phyloP scores from a whole-genome alignment of 2,888 invertebrate species.

The Ypsolopha scabrella region DNA sequence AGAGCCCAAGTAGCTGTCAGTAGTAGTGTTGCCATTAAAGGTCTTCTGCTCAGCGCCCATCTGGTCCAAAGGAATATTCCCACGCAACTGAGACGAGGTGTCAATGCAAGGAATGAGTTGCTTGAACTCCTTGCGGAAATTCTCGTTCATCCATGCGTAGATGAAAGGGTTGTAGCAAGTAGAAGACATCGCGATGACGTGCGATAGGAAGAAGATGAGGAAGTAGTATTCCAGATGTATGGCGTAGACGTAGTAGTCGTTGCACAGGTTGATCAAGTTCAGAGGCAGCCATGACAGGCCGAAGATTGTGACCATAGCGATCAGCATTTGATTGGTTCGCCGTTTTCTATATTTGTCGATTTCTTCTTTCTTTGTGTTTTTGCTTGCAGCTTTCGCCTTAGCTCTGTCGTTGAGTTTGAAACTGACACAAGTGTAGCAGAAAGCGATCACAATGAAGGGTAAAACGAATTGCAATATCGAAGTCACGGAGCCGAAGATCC shows the following conservation, averaged over 20 bases:
- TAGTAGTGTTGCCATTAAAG: conserved; percentile 82
- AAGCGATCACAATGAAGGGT: conserved; percentile 93
- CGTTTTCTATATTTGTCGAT: conserved; percentile 90
- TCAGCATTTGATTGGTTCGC: conserved; percentile 95
- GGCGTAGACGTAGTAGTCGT: conserved; percentile 81
- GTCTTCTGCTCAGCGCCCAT: conserved; percentile 72
- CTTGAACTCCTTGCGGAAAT: conserved; percentile 94
- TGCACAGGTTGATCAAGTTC: conserved; percentile 89
- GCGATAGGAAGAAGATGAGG: conserved; percentile 90
- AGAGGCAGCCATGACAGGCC: conserved; percentile 96
- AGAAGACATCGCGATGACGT: conserved; percentile 94
- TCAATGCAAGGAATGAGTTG: conserved; percentile 77
- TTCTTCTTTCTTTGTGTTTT: conserved; percentile 88
- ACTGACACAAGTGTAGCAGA: conserved; percentile 95
- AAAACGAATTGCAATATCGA: conserved; percentile 93
- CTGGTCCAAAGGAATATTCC: conserved; percentile 62
- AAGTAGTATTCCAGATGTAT: conserved; percentile 86
- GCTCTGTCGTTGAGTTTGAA: conserved; percentile 87
- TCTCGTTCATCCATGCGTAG: conserved; percentile 98
- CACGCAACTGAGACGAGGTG: conserved; percentile 47
- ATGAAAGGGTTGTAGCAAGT: conserved; percentile 97
- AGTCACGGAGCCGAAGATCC: conserved; percentile 88
- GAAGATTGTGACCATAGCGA: conserved; percentile 97
- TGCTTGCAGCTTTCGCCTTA: conserved; percentile 85
- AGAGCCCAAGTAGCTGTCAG: conserved; percentile 73